Percentiles rank a stretch among this genome's conserved stretches.
Evolutionary conservation across 2,113 vertebrate genomes (phyloP).

Genomic region (Perca flavescens): DNA sequence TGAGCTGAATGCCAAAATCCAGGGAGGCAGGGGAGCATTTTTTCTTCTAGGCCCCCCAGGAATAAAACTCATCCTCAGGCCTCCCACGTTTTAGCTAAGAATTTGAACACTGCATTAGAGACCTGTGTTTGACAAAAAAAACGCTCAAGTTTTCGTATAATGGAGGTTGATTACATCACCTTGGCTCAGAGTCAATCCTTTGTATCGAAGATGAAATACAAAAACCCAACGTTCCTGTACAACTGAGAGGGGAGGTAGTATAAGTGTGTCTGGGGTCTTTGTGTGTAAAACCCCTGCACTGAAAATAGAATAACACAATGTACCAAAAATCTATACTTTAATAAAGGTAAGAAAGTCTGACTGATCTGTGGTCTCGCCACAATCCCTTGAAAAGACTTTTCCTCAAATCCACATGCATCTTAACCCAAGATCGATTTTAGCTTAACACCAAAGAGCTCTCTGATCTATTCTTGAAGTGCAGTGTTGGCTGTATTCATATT

Average conservation of each 20-base stretch:
- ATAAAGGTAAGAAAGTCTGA: not conserved
- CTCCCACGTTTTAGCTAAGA: not conserved
- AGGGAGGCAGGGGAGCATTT: not conserved
- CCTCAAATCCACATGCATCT: constrained; percentile 24
- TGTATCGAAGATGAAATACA: not conserved
- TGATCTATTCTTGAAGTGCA: constrained; percentile 31
- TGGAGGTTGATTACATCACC: not conserved
- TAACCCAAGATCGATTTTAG: constrained; percentile 36
- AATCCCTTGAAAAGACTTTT: constrained; percentile 29
- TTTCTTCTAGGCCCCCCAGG: too few species aligned
- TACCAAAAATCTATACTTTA: not conserved
- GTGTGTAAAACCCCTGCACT: not conserved
- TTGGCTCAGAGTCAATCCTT: not conserved
- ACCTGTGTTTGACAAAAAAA: not conserved
- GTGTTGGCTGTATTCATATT: constrained; percentile 22
- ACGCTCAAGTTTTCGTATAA: not conserved
- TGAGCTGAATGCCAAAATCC: too few species aligned
- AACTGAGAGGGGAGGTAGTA: not conserved
- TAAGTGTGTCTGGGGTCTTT: not conserved
- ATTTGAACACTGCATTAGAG: not conserved
- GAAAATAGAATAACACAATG: constrained; percentile 6
- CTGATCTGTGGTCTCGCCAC: constrained; percentile 13
- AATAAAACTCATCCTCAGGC: not conserved
- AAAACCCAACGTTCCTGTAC: not conserved
- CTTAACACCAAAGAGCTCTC: constrained; percentile 30